Evolutionary conservation across 2,888 invertebrate species (phyloP), one percentile per base, ranked within the genome.

Genomic region (Hyppa rectilinea): DNA sequence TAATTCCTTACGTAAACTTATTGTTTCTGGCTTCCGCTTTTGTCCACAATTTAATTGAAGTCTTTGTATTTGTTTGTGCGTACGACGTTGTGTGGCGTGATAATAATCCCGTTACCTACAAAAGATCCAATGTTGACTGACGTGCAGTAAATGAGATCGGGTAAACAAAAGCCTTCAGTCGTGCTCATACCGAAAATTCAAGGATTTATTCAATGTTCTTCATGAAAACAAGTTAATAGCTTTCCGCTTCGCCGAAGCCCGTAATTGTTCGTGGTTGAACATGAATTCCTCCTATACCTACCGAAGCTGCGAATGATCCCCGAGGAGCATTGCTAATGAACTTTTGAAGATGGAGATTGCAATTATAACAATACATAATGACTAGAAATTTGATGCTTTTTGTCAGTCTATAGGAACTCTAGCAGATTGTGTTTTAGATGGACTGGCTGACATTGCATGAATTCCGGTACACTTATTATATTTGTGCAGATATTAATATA

Each of bases 91-190:
- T 64, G 34, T 56, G 52, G 38, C 60, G 47, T 45, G 31, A 29
- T 47, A 68, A 50, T 76, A 73, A 71, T 83, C 56, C 45, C 36
- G n/a, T 52, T 62, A 23, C 49, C n/a, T 63, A 38, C 47, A 65
- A 31, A 50, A 59, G 67, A 83, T 72, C 53, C 69, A 38, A 63
- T 52, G 38, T 53, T 55, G 75, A 71, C 68, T 55, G 75, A 71
- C 68, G 47, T 61, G 58, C 38, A 55, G 61, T 71, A 56, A 82
- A 82, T 75, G 68, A 69, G 69, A 67, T 82, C n/a, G 45, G 50
- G n/a, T n/a, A 55, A 74, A 68, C 67, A 75, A 71, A 53, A 50
- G 40, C 20, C 58, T 49, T 40, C 31, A 60, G 47, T 56, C 9
- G n/a, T 29, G 14, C 12, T 36, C 53, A 23, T 43, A 63, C 3